Evolutionary conservation across 2,888 invertebrate species (phyloP), one percentile per base, ranked within the genome.

Genomic region (Metalampra italica): DNA sequence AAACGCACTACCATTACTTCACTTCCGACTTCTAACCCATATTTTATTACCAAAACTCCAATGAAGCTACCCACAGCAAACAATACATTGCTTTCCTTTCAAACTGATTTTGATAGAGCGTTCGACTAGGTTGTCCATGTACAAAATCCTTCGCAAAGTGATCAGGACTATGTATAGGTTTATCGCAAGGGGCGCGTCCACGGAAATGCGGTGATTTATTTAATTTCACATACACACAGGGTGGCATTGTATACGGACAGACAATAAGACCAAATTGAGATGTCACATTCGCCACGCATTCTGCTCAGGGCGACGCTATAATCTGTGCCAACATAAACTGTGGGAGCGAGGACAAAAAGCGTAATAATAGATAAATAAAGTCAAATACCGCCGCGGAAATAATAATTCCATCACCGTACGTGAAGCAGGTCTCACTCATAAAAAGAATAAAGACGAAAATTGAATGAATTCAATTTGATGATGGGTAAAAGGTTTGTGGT

Each of bases 191-290:
- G 66, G 66, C 66, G 62, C 57, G 65, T 59, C 59, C 47, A 51
- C 61, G 72, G 71, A 72, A 63, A 55, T 57, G 55, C 54, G 58
- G 59, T 71, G 68, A 70, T 71, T 74, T 71, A 71, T 71, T 58
- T 62, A 58, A 59, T 59, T 49, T 56, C 55, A 60, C 53, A 56
- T 51, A 54, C 56, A 55, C 53, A 53, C 57, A 55, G 59, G 62
- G 66, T 62, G 55, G 61, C 62, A 60, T 66, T 64, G 67, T 63
- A 36, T 45, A 48, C 43, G 55, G 46, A 52, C 67, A 67, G 71
- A 87, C 86, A 87, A 86, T 87, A 63, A 66, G 54, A 54, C 65
- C 74, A 86, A 86, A 87, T 86, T 86, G 86, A 85, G 81, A 82
- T 71, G 76, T 85, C 75, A 64, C 73, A 78, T 83, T 82, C 71